Evolutionary conservation across 92 coral and sea anemone species (phyloP).

Genomic region (Nematostella vectensis): DNA sequence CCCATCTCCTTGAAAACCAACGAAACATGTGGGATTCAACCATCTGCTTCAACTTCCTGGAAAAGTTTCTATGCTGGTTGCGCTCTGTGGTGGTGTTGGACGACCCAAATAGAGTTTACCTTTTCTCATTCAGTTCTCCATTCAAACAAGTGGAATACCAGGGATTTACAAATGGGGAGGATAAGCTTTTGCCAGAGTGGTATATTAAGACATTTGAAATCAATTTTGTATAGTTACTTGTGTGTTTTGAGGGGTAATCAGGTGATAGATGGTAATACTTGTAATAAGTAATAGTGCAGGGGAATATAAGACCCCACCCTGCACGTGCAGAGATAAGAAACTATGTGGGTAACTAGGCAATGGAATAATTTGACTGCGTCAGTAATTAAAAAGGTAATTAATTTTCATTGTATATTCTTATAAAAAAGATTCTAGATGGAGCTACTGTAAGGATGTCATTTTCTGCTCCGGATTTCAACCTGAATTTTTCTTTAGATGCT

Average conservation of each 20-base stretch:
- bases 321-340: no score
- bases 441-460: no score
- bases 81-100: slow-evolving; percentile 51
- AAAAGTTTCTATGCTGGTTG: slow-evolving; percentile 79
- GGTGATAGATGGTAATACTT: no score
- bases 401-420: no score
- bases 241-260: background rate
- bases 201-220: slow-evolving; percentile 22
- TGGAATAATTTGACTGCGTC: no score
- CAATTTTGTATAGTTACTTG: background rate
- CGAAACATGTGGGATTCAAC: slow-evolving; percentile 69
- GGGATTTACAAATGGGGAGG: slow-evolving; percentile 26
- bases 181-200: slow-evolving; percentile 79
- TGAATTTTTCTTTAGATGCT: no score
- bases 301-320: no score
- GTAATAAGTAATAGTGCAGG: no score
- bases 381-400: no score
- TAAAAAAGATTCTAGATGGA: no score
- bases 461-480: no score
- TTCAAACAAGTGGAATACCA: slow-evolving; percentile 46
- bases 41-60: slow-evolving; percentile 74
- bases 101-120: slow-evolving; percentile 56
- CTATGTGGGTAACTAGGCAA: no score
- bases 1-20: slow-evolving; percentile 53
- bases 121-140: slow-evolving; percentile 80